Conservation (phyloP, 2,113 vertebrate genomes). For the Raja brachyura region DNA sequence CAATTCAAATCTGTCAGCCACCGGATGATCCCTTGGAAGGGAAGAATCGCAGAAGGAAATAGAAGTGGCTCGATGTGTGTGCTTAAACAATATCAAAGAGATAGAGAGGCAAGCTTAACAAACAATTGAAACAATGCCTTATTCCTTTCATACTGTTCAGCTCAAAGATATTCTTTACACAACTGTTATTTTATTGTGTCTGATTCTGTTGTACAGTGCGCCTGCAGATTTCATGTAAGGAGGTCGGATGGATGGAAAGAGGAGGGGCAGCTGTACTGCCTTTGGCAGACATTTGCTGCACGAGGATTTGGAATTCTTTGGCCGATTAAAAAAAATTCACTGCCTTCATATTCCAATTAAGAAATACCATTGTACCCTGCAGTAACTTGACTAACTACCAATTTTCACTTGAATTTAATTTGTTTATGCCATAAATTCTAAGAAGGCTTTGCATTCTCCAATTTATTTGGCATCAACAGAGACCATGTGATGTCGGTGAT, state of each 20-base stretch:
- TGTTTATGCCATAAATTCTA: not conserved
- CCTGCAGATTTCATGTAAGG: not conserved
- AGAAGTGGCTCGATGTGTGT: not conserved
- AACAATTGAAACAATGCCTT: not conserved
- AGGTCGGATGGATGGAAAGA: too few species aligned
- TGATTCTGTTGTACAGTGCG: too few species aligned
- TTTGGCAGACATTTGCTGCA: not conserved
- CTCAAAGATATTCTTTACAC: conserved; percentile 18
- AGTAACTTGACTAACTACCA: not conserved
- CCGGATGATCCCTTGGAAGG: not conserved
- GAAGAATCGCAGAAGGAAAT: not conserved
- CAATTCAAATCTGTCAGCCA: not conserved
- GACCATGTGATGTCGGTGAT: not conserved
- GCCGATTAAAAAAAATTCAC: not conserved
- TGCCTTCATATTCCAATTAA: conserved; percentile 6
- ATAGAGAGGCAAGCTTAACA: not conserved
- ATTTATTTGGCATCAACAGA: not conserved
- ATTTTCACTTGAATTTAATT: not conserved
- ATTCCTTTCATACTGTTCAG: not conserved
- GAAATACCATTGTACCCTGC: not conserved
- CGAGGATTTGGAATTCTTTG: not conserved
- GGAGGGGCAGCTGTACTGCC: not conserved
- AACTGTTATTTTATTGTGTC: not conserved
- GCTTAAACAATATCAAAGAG: not conserved
- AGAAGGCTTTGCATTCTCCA: not conserved